phyloP scores from a whole-genome alignment of 2,113 vertebrate species.

The Albula glossodonta region DNA sequence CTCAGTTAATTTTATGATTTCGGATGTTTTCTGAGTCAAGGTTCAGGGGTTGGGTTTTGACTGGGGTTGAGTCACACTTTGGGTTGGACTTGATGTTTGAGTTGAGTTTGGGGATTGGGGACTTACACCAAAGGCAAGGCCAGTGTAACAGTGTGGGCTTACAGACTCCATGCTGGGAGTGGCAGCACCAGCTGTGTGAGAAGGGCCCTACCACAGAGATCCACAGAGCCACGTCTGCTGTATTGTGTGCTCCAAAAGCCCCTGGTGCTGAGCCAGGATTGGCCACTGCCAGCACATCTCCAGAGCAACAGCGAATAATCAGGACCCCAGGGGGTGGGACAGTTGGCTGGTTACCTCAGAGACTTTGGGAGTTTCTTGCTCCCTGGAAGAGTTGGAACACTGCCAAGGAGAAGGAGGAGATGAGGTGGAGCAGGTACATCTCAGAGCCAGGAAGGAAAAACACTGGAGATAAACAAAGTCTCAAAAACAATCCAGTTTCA shows the following conservation, averaged over 20 bases:
- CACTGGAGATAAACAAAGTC: neutral
- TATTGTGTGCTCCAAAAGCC: neutral
- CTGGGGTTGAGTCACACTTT: neutral
- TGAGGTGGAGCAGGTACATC: neutral
- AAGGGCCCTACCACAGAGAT: neutral
- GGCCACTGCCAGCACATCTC: constrained; percentile 15
- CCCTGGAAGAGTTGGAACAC: constrained; percentile 23
- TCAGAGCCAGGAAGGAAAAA: constrained; percentile 7
- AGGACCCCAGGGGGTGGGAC: constrained; percentile 6
- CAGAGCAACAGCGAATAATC: constrained; percentile 25
- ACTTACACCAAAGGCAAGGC: neutral
- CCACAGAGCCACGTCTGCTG: neutral
- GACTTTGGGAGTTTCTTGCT: constrained; percentile 14
- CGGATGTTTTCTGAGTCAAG: neutral
- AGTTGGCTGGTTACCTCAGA: constrained; percentile 17
- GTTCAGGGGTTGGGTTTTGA: neutral
- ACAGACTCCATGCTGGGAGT: neutral
- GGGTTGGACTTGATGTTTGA: neutral
- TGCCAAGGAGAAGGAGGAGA: neutral
- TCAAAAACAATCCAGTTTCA: neutral
- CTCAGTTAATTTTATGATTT: too few species aligned
- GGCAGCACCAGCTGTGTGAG: constrained; percentile 2
- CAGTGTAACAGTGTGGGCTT: neutral
- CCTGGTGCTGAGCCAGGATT: constrained; percentile 23
- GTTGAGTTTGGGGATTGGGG: neutral